Conservation (phyloP, 2,888 invertebrate species). For the Blera fallax region DNA sequence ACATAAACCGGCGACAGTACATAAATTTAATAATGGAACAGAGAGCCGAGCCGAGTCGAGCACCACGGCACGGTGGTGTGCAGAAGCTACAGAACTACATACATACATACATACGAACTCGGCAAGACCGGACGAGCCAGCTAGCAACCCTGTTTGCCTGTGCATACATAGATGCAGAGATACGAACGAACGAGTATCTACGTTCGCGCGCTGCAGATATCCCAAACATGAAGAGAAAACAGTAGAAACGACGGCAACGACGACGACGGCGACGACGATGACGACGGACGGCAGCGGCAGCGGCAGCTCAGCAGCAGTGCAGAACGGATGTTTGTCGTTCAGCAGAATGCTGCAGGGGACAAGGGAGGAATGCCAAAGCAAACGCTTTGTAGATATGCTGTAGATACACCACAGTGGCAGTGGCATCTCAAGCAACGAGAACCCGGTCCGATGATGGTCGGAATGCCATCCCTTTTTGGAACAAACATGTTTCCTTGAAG, state of each 20-base stretch:
- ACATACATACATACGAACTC: conserved; percentile 3
- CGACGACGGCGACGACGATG: conserved; percentile 12
- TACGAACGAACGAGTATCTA: conserved; percentile 25
- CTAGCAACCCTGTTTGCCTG: conserved; percentile 54
- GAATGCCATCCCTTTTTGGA: conserved; percentile 70
- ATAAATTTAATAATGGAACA: conserved; percentile 64
- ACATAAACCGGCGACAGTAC: conserved; percentile 62
- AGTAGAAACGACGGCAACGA: conserved; percentile 18
- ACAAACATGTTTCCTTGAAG: conserved; percentile 69
- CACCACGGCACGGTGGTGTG: conserved; percentile 1
- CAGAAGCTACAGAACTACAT: conserved; percentile 11
- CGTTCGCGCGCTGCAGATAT: conserved; percentile 38
- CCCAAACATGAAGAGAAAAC: conserved; percentile 53
- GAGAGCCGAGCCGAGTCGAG: conserved; percentile 23
- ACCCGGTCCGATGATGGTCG: conserved; percentile 38
- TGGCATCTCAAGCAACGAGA: conserved; percentile 29
- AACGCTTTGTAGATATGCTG: conserved; percentile 43
- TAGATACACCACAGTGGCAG: conserved; percentile 24
- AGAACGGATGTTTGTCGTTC: conserved; percentile 69
- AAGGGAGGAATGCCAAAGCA: conserved; percentile 41
- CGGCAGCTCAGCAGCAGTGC: conserved; percentile 49
- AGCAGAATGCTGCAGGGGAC: conserved; percentile 44
- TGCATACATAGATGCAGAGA: conserved; percentile 44
- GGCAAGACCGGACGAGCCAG: conserved; percentile 39
- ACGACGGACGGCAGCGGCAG: neutral